Conservation (phyloP, 1,140 invertebrate species). For the Neodiprion pinetum region DNA sequence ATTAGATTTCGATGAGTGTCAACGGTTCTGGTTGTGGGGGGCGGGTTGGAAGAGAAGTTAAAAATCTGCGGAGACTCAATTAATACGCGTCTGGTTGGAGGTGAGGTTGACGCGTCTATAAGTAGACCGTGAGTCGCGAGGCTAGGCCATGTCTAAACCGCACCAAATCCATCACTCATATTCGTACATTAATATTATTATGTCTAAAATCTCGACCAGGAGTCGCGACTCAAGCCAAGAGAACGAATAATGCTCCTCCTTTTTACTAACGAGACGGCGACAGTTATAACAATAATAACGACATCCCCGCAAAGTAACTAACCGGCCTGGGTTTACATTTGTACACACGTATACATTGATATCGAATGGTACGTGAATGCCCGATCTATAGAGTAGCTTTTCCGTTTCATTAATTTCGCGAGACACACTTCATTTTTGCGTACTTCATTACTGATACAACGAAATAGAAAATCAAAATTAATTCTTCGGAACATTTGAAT, state of each 20-base stretch:
- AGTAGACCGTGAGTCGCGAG: conserved; percentile 48
- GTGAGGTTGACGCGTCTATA: conserved; percentile 56
- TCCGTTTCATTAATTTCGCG: too few relatives aligned
- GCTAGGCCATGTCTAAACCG: not conserved
- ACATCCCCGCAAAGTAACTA: conserved; percentile 21
- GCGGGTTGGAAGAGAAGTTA: not conserved
- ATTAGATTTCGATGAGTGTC: not conserved
- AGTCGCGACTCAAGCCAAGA: conserved; percentile 1
- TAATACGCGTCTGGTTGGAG: conserved; percentile 55
- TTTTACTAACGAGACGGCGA: conserved; percentile 48
- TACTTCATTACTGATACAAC: too few relatives aligned
- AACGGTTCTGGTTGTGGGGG: not conserved
- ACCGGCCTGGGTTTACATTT: not conserved
- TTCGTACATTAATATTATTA: conserved; percentile 46
- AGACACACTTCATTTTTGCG: too few relatives aligned
- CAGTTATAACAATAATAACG: conserved; percentile 26
- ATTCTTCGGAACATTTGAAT: too few relatives aligned
- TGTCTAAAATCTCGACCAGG: not conserved
- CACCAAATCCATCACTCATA: conserved; percentile 46
- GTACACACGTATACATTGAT: too few relatives aligned
- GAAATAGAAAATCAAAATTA: too few relatives aligned
- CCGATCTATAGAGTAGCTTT: too few relatives aligned
- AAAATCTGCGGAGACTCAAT: conserved; percentile 51
- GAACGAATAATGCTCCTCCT: conserved; percentile 18
- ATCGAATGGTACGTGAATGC: too few relatives aligned